phyloP scores from a whole-genome alignment of 53 echinoderm and acorn worm genomes.

The Antedon mediterranea region DNA sequence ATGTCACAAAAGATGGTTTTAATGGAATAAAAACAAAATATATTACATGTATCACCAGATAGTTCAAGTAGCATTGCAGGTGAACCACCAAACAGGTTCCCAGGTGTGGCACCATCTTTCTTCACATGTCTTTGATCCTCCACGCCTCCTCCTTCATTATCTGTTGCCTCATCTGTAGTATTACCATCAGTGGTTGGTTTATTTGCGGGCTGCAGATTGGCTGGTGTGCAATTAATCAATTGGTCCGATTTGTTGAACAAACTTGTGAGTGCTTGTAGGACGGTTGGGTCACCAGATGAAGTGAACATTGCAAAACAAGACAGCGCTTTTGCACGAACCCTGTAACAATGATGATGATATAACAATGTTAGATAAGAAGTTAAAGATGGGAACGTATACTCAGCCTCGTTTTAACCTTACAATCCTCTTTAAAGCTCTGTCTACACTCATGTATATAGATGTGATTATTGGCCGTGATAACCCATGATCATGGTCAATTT shows the following conservation, averaged over 20 bases:
- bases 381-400: too few species aligned
- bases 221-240: background rate
- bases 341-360: constrained; percentile 3
- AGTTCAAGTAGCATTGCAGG: constrained; percentile 50
- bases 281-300: constrained; percentile 26
- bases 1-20: too few species aligned
- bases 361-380: too few species aligned
- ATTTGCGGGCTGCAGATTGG: background rate
- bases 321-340: constrained; percentile 80
- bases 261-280: constrained; percentile 29
- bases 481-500: too few species aligned
- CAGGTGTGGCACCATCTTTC: constrained; percentile 84
- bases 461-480: too few species aligned
- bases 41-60: background rate
- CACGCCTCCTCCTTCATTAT: constrained; percentile 4
- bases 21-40: too few species aligned
- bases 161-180: background rate
- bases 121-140: background rate
- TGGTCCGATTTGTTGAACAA: constrained; percentile 21
- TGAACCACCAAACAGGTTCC: constrained; percentile 78
- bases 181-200: background rate
- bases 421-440: too few species aligned
- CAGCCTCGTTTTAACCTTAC: too few species aligned
- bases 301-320: constrained; percentile 79
- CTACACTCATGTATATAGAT: too few species aligned